Evolutionary conservation across 2,113 vertebrate species (phyloP), one percentile per base, ranked within the genome.

Genomic region (Dryoscopus gambensis): DNA sequence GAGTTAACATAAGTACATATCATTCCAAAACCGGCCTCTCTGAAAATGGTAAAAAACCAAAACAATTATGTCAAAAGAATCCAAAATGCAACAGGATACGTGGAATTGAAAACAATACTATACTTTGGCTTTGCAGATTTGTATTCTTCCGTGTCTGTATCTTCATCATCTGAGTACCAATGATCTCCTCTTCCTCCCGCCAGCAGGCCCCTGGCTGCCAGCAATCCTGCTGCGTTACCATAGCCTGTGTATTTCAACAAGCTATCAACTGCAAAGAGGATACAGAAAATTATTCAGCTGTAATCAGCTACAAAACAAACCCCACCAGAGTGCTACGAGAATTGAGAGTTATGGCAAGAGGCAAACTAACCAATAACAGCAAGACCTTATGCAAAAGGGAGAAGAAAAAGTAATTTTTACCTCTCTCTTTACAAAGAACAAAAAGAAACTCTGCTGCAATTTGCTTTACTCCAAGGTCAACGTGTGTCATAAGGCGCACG

Each of bases 91-190:
- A 90, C 17, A 74, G n/a, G 28, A 75, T 35, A 73, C 31, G 28
- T 56, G 63, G 42, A 79, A 92, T 7, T 89, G 82, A 68, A 97
- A 55, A 22, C 57, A 93, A 90, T 97, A 98, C 94, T 89, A 46
- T 98, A 98, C 98, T 98, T 98, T 85, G 99, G 99, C 97, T 99
- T 99, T 89, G 98, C 99, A 91, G 98, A 98, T 98, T 99, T 99
- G 97, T 99, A 99, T 95, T 99, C 99, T 93, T 99, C 99, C 28
- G 99, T 99, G 96, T 99, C 99, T 2, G 99, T 99, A 97, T 99
- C 98, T 97, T 99, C 99, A 80, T 99, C 99, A 62, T 99, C 99
- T 2, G 99, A 99, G 98, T 99, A 99, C 98, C 99, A 98, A 10
- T 98, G 99, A 84, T 99, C 99, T 94, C 99, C 99, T 98, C 99